phyloP scores from a whole-genome alignment of 2,797 vertebrate species.

The Urosaurus nigricauda region DNA sequence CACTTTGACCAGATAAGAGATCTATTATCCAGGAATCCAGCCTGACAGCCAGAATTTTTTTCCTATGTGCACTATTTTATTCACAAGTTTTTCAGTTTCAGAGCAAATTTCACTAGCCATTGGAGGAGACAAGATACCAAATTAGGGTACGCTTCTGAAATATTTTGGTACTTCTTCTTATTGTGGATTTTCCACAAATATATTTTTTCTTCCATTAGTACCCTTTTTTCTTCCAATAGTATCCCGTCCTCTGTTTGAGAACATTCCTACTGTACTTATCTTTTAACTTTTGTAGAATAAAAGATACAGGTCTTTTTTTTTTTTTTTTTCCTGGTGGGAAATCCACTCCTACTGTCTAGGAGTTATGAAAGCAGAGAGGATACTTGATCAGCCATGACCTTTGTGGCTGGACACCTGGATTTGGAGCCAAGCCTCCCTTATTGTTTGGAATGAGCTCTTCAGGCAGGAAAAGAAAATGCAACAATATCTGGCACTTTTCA shows the following conservation, averaged over 20 bases:
- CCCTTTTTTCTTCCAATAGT: too few species aligned
- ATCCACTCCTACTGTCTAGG: background rate
- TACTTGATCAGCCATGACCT: slow-evolving; percentile 12
- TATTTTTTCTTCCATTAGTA: too few species aligned
- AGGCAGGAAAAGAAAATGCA: slow-evolving; percentile 53
- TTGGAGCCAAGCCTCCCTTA: background rate
- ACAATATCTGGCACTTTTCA: background rate
- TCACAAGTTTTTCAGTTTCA: too few species aligned
- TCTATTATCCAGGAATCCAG: too few species aligned
- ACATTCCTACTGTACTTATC: too few species aligned
- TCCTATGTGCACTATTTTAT: too few species aligned
- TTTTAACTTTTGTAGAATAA: background rate
- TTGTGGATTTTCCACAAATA: background rate
- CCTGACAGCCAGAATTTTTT: too few species aligned
- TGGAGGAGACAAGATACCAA: too few species aligned
- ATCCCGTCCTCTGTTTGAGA: background rate
- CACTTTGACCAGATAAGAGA: too few species aligned
- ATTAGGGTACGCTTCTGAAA: too few species aligned
- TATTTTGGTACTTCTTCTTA: background rate
- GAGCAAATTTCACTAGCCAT: too few species aligned
- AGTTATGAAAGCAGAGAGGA: background rate
- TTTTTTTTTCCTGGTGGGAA: background rate
- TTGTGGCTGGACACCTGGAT: slow-evolving; percentile 48
- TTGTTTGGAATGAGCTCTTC: slow-evolving; percentile 53
- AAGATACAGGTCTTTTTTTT: too few species aligned